Evolutionary conservation across 2,888 invertebrate genomes (phyloP), one percentile per base, ranked within the genome.

Genomic region (Tinea trinotella): DNA sequence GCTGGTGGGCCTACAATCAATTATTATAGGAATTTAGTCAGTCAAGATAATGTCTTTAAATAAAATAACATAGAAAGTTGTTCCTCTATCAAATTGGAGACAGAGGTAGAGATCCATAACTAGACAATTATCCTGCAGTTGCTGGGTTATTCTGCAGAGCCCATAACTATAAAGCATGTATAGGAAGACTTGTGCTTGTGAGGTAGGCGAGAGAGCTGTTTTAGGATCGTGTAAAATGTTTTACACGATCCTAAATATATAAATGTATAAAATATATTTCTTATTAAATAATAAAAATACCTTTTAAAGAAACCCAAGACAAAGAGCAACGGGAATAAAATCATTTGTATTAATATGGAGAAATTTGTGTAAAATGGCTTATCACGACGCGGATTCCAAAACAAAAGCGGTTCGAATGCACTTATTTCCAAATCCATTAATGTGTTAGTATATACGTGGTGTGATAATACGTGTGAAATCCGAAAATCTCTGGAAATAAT

Each of bases 401-500:
- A 84, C 0, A 92, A 67, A 34, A 91, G 66, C 0, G 94, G 94
- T 65, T 93, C 92, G 30, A 90, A 76, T 53, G 87, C 76, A 52
- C 90, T 90, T 10, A 94, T 78, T 68, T 95, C 93, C 57, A 91
- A 76, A 71, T 95, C 95, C 71, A 90, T 88, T 2, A 91, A 73
- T 0, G 94, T 92, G 66, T 95, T 95, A 0, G 94, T 89, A 65
- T 90, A 93, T 6, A 92, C 76, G 66, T 95, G 95, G 70, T 95
- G 95, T 30, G 93, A 93, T 40, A 95, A 68, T 0, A 85, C 90
- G 64, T 95, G 95, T 0, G 90, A 90, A 35, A 94, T 88, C 57
- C 94, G 87, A 89, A 93, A 94, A 58, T 92, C 90, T 61, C 89
- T 88, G 67, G 55, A 83, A 40, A 40, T 6, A 6, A 40, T 30